Evolutionary conservation across 2,797 vertebrate genomes (phyloP).

Genomic region (Nannoperca obscura): DNA sequence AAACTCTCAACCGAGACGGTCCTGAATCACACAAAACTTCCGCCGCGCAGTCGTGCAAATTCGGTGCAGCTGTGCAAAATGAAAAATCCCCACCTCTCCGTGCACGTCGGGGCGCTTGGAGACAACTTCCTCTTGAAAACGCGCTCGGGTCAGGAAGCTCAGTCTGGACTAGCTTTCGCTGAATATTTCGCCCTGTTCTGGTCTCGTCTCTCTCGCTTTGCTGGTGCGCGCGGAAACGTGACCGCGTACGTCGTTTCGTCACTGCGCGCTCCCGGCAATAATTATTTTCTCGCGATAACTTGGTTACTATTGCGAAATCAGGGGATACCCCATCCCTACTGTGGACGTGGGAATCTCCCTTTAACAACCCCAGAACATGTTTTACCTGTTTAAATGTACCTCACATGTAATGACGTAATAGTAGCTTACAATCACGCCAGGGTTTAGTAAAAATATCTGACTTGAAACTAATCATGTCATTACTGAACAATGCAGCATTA

Average conservation of each 20-base stretch:
- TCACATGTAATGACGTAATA: background rate
- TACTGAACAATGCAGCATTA: background rate
- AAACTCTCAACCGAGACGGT: constrained; percentile 20
- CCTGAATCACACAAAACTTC: constrained; percentile 9
- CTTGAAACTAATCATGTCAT: background rate
- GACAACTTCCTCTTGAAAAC: constrained; percentile 55
- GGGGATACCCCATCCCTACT: constrained; percentile 47
- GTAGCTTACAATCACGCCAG: background rate
- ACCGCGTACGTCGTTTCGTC: constrained; percentile 62
- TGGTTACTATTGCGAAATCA: background rate
- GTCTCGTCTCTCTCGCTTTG: constrained; percentile 36
- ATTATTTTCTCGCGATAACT: constrained; percentile 77
- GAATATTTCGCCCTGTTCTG: constrained; percentile 63
- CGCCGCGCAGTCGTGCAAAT: constrained; percentile 35
- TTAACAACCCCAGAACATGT: background rate
- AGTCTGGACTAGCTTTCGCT: constrained; percentile 55
- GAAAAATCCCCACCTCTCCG: constrained; percentile 26
- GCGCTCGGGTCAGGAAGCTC: constrained; percentile 57
- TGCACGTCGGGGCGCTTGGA: constrained; percentile 47
- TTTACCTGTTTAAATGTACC: background rate
- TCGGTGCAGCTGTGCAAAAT: constrained; percentile 45
- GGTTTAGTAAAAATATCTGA: background rate
- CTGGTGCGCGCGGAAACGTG: constrained; percentile 55
- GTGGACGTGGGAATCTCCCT: constrained; percentile 43
- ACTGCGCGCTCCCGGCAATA: constrained; percentile 39